Evolutionary conservation across 2,797 vertebrate genomes (phyloP).

Genomic region (Aphelocoma californica): DNA sequence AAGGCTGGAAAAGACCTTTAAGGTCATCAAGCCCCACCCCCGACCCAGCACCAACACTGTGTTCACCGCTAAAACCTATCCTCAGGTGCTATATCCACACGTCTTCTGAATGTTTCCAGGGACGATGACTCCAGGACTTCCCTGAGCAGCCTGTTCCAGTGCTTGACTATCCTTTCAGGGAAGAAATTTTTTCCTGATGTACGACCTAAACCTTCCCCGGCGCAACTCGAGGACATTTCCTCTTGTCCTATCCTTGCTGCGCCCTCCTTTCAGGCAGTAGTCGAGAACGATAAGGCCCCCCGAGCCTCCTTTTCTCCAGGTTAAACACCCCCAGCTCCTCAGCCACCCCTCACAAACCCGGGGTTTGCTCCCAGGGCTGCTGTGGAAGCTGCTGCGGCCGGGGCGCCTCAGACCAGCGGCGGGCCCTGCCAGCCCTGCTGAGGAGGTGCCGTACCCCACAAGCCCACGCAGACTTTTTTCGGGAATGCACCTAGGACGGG

Average conservation of each 20-base stretch:
- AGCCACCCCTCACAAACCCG: not conserved
- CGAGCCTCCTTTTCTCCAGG: not conserved
- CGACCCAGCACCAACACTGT: not conserved
- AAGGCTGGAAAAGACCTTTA: not conserved
- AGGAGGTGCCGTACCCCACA: not conserved
- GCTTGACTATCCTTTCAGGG: not conserved
- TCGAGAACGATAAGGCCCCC: accelerated
- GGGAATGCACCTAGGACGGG: too few relatives aligned
- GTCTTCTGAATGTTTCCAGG: not conserved
- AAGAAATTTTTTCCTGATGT: not conserved
- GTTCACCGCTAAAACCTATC: not conserved
- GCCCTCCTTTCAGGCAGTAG: not conserved
- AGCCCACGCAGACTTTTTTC: not conserved
- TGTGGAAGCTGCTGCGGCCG: not conserved
- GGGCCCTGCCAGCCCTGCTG: not conserved
- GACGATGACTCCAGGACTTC: not conserved
- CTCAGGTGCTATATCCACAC: not conserved
- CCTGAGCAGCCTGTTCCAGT: too few relatives aligned
- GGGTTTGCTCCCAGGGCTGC: not conserved
- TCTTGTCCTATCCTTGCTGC: too few relatives aligned
- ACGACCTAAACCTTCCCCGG: too few relatives aligned
- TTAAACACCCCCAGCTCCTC: not conserved
- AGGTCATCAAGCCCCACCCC: not conserved
- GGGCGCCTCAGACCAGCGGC: not conserved
- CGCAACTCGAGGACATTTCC: not conserved